Evolutionary conservation across 35 echinoderm and acorn worm genomes (phyloP).

Genomic region (Ophioderma brevispina): DNA sequence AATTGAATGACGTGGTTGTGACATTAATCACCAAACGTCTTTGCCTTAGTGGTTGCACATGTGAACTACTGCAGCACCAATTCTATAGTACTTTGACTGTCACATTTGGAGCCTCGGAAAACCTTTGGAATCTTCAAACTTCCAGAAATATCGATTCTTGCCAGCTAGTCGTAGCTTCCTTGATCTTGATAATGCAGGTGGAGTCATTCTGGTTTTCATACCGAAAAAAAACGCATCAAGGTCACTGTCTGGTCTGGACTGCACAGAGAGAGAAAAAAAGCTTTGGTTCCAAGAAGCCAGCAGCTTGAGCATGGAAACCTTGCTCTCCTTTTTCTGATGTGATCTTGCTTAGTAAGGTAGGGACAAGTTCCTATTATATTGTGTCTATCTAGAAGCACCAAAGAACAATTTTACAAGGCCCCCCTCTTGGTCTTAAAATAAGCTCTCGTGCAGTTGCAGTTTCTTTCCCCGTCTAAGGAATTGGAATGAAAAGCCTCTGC

Average conservation of each 20-base stretch:
- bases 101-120: too few relatives aligned
- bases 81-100: too few relatives aligned
- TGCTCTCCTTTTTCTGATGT: neutral
- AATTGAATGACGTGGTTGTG: too few relatives aligned
- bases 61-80: too few relatives aligned
- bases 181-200: neutral
- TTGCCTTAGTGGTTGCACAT: too few relatives aligned
- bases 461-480: neutral
- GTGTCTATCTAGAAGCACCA: neutral
- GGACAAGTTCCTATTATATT: neutral
- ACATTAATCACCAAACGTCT: too few relatives aligned
- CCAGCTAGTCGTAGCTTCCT: neutral
- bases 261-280: neutral
- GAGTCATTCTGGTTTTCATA: neutral
- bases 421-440: neutral
- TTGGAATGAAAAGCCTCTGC: neutral
- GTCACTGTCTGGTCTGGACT: neutral
- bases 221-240: neutral
- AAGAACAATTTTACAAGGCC: neutral
- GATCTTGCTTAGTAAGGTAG: neutral
- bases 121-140: too few relatives aligned
- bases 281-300: neutral
- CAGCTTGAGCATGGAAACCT: neutral
- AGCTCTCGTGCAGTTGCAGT: neutral
- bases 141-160: too few relatives aligned